Evolutionary conservation across 1,140 invertebrate genomes (phyloP).

Genomic region (Halyomorpha halys): DNA sequence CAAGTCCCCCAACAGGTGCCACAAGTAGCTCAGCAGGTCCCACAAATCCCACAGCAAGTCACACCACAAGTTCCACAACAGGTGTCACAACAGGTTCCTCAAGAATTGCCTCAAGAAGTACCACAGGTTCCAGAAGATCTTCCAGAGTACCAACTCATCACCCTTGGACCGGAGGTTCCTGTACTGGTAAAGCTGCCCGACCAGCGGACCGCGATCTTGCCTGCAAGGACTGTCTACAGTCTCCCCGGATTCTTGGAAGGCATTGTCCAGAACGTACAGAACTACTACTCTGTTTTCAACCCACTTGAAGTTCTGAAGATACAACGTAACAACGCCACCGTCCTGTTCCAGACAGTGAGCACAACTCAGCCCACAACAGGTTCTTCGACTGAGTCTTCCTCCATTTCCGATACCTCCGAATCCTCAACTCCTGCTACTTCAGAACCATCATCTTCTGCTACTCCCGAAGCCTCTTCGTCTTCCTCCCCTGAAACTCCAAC

Average conservation of each 20-base stretch:
- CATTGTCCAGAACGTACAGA: constrained; percentile 33
- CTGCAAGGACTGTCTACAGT: constrained; percentile 25
- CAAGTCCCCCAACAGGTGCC: background rate
- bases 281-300: constrained; percentile 33
- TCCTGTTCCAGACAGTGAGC: background rate
- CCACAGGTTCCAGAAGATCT: constrained; percentile 5
- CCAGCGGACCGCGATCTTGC: constrained; percentile 24
- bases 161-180: constrained; percentile 17
- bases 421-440: background rate
- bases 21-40: background rate
- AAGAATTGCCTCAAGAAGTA: background rate
- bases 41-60: background rate
- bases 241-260: constrained; percentile 32
- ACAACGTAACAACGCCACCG: constrained; percentile 9
- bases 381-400: no score
- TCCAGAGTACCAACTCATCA: constrained; percentile 7
- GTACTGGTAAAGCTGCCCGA: constrained; percentile 13
- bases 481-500: background rate
- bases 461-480: background rate
- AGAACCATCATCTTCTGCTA: background rate
- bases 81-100: background rate
- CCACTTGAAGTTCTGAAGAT: constrained; percentile 28
- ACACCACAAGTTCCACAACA: background rate
- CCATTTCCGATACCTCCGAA: background rate
- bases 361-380: background rate